Conservation (phyloP, 2,888 invertebrate genomes). For the Cotesia congregata region DNA sequence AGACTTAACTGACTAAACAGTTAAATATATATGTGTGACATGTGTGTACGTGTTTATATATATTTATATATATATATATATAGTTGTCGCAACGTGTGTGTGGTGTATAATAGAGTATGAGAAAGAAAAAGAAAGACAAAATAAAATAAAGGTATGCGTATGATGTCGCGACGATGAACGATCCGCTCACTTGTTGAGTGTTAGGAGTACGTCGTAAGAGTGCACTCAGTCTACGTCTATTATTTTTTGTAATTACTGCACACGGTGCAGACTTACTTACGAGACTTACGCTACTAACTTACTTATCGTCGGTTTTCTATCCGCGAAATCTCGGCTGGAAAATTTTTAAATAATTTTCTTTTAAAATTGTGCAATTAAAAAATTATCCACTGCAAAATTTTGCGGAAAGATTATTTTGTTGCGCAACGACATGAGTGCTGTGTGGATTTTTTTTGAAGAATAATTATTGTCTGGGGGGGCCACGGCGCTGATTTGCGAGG, state of each 20-base stretch:
- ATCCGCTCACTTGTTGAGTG: constrained; percentile 69
- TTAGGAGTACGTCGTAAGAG: constrained; percentile 54
- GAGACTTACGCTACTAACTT: too few relatives aligned
- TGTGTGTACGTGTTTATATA: neutral
- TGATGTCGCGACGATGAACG: constrained; percentile 48
- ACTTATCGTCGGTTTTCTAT: too few relatives aligned
- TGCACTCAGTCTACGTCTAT: constrained; percentile 28
- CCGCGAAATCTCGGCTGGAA: too few relatives aligned
- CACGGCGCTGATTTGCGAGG: too few relatives aligned
- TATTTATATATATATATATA: neutral
- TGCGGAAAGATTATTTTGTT: too few relatives aligned
- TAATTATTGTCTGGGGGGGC: too few relatives aligned
- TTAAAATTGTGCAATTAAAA: too few relatives aligned
- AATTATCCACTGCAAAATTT: too few relatives aligned
- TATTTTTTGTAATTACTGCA: neutral
- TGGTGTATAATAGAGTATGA: constrained; percentile 40
- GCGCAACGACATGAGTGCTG: too few relatives aligned
- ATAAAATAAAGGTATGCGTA: constrained; percentile 25
- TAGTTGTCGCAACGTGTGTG: constrained; percentile 25
- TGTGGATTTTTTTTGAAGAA: too few relatives aligned
- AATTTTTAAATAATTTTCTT: too few relatives aligned
- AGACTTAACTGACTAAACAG: neutral
- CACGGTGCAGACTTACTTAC: constrained; percentile 4
- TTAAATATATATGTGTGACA: neutral
- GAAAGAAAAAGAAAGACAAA: constrained; percentile 11